A percentile compares a stretch with the other conserved stretches of the same genome.
These are phyloP conservation scores for Hymenochirus boettgeri DNA, from an alignment of 2,113 vertebrate genomes.

Conservation along the genomic window DNA sequence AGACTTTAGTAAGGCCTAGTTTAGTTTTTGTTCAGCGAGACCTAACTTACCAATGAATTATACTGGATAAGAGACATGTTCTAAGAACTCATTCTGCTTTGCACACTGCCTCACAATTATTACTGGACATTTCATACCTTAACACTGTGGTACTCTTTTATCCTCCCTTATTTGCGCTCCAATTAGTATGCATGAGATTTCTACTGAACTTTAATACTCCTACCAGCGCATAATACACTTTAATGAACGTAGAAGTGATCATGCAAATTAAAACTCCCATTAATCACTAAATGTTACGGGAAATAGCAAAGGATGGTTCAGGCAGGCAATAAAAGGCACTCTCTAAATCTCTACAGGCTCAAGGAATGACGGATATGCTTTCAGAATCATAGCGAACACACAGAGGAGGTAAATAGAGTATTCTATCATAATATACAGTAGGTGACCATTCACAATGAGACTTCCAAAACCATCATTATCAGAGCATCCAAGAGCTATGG, in stretches of 20 bases:
- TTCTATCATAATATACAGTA: constrained; percentile 44
- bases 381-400: constrained; percentile 42
- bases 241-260: constrained; percentile 77
- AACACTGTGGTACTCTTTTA: constrained; percentile 65
- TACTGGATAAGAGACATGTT: too few relatives aligned
- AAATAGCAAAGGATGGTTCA: constrained; percentile 44
- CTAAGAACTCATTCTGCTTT: too few relatives aligned
- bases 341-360: constrained; percentile 43
- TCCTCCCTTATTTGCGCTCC: constrained; percentile 74
- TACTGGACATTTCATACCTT: constrained; percentile 61
- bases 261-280: constrained; percentile 79
- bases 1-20: neutral
- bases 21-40: neutral
- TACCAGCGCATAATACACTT: constrained; percentile 74
- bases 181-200: constrained; percentile 85
- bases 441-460: constrained; percentile 47
- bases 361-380: constrained; percentile 46
- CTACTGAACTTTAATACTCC: constrained; percentile 79
- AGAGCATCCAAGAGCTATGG: constrained; percentile 31
- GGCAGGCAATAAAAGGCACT: constrained; percentile 42
- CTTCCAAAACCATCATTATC: constrained; percentile 43
- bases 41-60: too few relatives aligned
- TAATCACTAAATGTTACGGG: constrained; percentile 73
- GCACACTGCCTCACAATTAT: constrained; percentile 57
- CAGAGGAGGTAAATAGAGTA: constrained; percentile 41